These are phyloP conservation scores for Drosophila fuyamai DNA, from an alignment of 1,140 invertebrate species.

Conservation along the genomic window DNA sequence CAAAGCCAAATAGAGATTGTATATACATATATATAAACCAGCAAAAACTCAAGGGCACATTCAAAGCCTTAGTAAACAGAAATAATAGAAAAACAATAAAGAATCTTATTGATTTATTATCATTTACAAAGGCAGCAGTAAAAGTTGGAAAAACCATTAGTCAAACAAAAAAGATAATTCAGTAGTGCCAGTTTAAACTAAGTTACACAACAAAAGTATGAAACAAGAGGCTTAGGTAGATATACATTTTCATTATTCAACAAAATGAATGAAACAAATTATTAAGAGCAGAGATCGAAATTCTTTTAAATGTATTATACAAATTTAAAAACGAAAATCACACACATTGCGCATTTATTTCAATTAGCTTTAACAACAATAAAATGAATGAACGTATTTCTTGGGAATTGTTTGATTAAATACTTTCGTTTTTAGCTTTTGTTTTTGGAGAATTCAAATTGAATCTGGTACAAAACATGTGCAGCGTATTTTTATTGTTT, in stretches of 20 bases:
- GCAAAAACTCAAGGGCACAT: conserved; percentile 25
- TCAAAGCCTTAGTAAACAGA: background rate
- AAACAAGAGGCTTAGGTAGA: background rate
- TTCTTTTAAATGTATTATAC: background rate
- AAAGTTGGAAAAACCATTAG: conserved; percentile 23
- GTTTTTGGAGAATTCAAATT: conserved; percentile 23
- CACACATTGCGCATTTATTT: conserved; percentile 16
- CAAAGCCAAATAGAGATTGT: conserved; percentile 21
- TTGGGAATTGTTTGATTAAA: conserved; percentile 2
- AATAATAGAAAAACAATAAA: conserved; percentile 9
- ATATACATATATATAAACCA: conserved; percentile 1
- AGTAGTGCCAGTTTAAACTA: background rate
- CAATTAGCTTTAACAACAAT: background rate
- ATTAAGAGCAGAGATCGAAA: too few species aligned
- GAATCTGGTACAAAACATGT: conserved; percentile 15
- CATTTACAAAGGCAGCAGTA: conserved; percentile 30
- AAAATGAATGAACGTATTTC: conserved; percentile 19
- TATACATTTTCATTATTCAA: background rate
- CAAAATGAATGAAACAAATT: background rate
- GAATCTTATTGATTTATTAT: conserved; percentile 50
- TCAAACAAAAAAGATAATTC: conserved; percentile 7
- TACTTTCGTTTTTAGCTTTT: conserved; percentile 15
- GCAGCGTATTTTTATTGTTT: conserved; percentile 3
- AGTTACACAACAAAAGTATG: background rate
- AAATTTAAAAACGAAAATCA: background rate